Percentiles rank a stretch among this genome's conserved stretches.
Conservation (phyloP, 2,113 vertebrate species). For the Microcebus lehilahytsara region DNA sequence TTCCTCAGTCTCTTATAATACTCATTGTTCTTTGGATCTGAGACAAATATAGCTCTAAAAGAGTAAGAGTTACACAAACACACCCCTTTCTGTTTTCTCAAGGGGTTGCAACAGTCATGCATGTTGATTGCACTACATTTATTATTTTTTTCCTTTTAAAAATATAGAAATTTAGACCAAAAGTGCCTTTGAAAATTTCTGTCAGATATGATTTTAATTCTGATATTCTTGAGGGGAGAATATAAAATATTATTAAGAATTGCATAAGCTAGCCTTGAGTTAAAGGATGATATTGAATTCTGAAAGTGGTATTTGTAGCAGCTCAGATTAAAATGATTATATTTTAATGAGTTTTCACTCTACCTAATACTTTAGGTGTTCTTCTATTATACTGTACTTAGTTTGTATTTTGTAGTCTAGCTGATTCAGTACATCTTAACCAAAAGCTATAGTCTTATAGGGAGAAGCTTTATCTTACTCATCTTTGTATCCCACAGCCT, state of each 20-base stretch:
- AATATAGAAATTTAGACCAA: conserved; percentile 1
- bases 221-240: background rate
- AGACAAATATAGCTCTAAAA: background rate
- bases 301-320: background rate
- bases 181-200: background rate
- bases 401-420: background rate
- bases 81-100: background rate
- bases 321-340: background rate
- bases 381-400: background rate
- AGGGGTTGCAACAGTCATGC: background rate
- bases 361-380: background rate
- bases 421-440: background rate
- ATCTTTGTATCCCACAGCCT: background rate
- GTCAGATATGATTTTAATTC: conserved; percentile 11
- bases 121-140: background rate
- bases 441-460: background rate
- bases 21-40: background rate
- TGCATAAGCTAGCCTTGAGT: background rate
- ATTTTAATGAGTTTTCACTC: background rate
- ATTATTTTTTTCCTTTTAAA: background rate
- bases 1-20: background rate
- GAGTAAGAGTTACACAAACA: background rate
- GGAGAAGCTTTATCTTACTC: background rate
- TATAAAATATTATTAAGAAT: background rate
- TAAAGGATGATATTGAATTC: background rate